phyloP scores from a whole-genome alignment of 2,113 vertebrate genomes.

The Microtus montanus region DNA sequence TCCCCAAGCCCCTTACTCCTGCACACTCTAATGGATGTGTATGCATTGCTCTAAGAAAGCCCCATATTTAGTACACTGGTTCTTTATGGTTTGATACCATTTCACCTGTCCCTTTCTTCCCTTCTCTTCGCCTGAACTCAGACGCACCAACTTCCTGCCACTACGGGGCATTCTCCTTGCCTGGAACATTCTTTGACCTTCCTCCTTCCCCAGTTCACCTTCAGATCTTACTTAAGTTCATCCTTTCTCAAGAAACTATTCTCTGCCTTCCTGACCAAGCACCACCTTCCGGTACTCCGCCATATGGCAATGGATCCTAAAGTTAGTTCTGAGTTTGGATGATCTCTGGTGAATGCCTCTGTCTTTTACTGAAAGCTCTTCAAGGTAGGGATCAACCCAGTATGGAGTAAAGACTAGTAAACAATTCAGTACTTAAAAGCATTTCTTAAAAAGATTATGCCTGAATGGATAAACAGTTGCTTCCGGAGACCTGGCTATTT shows the following conservation, averaged over 20 bases:
- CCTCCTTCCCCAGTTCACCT: not conserved
- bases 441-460: not conserved
- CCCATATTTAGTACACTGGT: not conserved
- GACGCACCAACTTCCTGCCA: not conserved
- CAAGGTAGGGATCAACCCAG: not conserved
- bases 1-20: not conserved
- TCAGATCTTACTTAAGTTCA: not conserved
- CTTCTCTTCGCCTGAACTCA: not conserved
- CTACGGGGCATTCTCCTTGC: not conserved
- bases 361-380: not conserved
- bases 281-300: not conserved
- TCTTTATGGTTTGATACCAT: not conserved
- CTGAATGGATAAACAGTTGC: not conserved
- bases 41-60: not conserved
- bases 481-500: not conserved
- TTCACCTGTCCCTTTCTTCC: not conserved
- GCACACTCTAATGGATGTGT: not conserved
- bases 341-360: not conserved
- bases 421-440: constrained; percentile 23
- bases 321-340: constrained; percentile 13
- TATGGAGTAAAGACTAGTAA: not conserved
- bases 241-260: not conserved
- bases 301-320: not conserved
- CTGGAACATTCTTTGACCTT: not conserved
- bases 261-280: not conserved